Conservation (phyloP, 2,888 invertebrate genomes). For the Lithodes maja region DNA sequence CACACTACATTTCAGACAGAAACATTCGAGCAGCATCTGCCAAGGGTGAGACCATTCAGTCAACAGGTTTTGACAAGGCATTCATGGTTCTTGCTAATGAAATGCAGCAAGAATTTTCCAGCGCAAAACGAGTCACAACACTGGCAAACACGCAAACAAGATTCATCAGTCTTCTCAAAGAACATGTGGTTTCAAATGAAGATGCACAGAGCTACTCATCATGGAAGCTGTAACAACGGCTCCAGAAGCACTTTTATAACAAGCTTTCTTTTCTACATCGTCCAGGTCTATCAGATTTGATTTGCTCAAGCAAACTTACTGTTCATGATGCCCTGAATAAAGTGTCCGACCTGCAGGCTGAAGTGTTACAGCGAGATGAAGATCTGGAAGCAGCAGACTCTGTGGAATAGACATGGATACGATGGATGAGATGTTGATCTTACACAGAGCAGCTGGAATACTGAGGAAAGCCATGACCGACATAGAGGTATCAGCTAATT, state of each 20-base stretch:
- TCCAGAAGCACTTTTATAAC: slow-evolving; percentile 29
- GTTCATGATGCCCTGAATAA: slow-evolving; percentile 16
- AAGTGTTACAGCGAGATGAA: slow-evolving; percentile 24
- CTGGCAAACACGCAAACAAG: neutral
- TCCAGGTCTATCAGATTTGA: slow-evolving; percentile 30
- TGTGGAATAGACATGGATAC: slow-evolving; percentile 23
- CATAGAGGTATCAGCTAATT: slow-evolving; percentile 22
- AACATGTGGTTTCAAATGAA: slow-evolving; percentile 2
- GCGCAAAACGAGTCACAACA: neutral
- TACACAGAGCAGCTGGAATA: slow-evolving; percentile 33
- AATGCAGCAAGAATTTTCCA: slow-evolving; percentile 10
- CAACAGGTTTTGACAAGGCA: neutral
- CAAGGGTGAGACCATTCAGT: neutral
- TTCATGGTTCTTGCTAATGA: slow-evolving; percentile 1
- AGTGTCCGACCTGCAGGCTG: slow-evolving; percentile 26
- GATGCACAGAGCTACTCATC: slow-evolving; percentile 20
- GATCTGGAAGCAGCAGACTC: neutral
- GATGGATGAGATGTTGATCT: slow-evolving; percentile 36
- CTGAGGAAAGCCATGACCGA: slow-evolving; percentile 31
- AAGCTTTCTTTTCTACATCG: slow-evolving; percentile 32
- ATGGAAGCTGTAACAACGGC: slow-evolving; percentile 25
- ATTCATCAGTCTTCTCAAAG: slow-evolving; percentile 20
- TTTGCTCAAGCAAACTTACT: slow-evolving; percentile 27
- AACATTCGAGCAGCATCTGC: slow-evolving; percentile 16
- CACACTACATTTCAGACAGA: slow-evolving; percentile 1